These are phyloP conservation scores for Portunus trituberculatus DNA, from an alignment of 1,140 invertebrate genomes.

Conservation along the genomic window DNA sequence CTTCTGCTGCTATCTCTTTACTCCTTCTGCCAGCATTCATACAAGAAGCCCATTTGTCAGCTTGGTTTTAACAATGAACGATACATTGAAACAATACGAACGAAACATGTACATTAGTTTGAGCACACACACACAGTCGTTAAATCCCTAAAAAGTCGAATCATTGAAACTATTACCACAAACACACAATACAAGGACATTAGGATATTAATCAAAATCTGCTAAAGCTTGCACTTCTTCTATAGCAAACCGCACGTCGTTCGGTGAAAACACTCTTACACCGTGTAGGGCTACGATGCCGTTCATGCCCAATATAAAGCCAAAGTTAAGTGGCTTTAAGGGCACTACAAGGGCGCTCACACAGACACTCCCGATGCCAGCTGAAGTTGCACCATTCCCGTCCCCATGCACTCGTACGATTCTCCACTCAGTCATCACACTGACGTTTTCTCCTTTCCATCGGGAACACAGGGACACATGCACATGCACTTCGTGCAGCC, in stretches of 20 bases:
- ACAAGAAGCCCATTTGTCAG: no score
- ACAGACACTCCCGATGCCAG: background rate
- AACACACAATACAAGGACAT: no score
- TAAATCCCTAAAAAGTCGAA: no score
- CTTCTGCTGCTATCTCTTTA: no score
- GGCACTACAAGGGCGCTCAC: background rate
- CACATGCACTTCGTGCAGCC: conserved; percentile 22
- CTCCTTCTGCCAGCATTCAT: no score
- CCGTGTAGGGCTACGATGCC: background rate
- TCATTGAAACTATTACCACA: no score
- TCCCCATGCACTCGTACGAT: conserved; percentile 38
- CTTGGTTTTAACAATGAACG: no score
- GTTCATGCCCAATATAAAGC: background rate
- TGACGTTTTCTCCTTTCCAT: background rate
- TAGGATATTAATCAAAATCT: no score
- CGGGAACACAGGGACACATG: background rate
- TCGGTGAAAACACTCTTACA: background rate
- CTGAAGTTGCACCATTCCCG: background rate
- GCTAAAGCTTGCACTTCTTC: background rate
- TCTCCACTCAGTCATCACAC: conserved; percentile 33
- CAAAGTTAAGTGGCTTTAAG: background rate
- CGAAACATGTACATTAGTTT: no score
- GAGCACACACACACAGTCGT: no score
- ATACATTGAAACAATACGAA: no score
- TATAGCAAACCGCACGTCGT: conserved; percentile 1